Percentiles rank a stretch among this genome's conserved stretches.
phyloP scores from a whole-genome alignment of 2,797 vertebrate species.

The Paramormyrops hopkinsi region DNA sequence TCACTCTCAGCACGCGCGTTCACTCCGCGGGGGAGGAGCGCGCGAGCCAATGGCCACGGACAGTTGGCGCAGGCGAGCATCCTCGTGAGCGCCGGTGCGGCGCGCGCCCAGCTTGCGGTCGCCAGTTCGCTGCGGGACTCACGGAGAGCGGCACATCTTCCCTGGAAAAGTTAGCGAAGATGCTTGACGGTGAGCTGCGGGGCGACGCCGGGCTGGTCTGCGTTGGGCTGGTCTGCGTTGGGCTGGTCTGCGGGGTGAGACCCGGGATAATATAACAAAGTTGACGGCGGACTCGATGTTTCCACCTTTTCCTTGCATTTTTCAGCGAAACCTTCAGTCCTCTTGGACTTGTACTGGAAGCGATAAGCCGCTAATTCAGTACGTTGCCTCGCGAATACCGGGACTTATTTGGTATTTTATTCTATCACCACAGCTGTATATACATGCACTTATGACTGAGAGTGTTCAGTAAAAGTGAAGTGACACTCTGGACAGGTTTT shows the following conservation, averaged over 20 bases:
- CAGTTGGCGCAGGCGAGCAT: conserved; percentile 30
- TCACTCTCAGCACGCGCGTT: neutral
- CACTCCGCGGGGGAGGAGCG: neutral
- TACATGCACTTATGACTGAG: neutral
- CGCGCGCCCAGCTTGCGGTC: neutral
- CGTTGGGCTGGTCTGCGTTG: neutral
- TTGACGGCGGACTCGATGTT: neutral
- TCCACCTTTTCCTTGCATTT: neutral
- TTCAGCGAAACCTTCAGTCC: neutral
- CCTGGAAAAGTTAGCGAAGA: conserved; percentile 17
- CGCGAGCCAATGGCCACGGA: conserved; percentile 33
- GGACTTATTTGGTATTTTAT: neutral
- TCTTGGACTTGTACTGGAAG: neutral
- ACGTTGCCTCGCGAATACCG: neutral
- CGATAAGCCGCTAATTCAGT: neutral
- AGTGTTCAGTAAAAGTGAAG: neutral
- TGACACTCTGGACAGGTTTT: neutral
- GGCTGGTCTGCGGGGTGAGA: neutral
- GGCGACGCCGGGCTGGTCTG: neutral
- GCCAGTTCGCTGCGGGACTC: neutral
- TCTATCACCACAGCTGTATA: neutral
- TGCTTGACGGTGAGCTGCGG: conserved; percentile 9
- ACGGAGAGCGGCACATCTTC: neutral
- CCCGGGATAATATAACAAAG: neutral
- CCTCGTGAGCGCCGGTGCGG: neutral